Evolutionary conservation across 23 tunicate species (phyloP).

Genomic region (Aplidium turbinatum): DNA sequence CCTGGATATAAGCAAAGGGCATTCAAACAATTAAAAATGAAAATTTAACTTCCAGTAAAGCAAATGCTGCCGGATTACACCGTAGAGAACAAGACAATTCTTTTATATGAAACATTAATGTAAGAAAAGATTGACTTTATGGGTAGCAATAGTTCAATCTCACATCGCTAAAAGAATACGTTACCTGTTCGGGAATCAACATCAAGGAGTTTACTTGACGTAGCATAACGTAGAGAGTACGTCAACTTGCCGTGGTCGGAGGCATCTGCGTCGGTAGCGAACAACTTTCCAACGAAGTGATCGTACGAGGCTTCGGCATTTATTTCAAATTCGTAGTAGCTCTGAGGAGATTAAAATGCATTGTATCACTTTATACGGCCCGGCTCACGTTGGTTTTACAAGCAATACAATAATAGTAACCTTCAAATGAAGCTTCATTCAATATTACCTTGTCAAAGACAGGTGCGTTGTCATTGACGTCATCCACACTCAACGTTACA

Average conservation of each 20-base stretch:
- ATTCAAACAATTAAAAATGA: neutral
- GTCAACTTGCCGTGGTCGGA: constrained; percentile 4
- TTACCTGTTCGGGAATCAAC: constrained; percentile 11
- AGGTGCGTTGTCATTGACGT: constrained; percentile 65
- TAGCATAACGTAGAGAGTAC: constrained; percentile 27
- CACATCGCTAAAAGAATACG: neutral
- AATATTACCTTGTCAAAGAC: constrained; percentile 36
- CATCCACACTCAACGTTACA: constrained; percentile 43
- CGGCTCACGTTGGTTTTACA: neutral
- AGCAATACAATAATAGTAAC: neutral
- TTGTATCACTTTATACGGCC: neutral
- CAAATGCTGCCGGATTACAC: too few relatives aligned
- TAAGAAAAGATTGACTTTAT: too few relatives aligned
- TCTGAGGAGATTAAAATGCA: constrained; percentile 2
- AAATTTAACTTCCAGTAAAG: neutral
- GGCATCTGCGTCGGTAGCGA: constrained; percentile 40
- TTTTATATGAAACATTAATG: too few relatives aligned
- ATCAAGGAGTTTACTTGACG: too few relatives aligned
- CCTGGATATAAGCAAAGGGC: constrained; percentile 1
- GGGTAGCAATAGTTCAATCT: too few relatives aligned
- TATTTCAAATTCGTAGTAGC: constrained; percentile 29
- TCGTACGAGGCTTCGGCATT: constrained; percentile 10
- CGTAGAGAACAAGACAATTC: too few relatives aligned
- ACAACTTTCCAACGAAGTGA: constrained; percentile 31
- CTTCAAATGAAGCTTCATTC: neutral